A percentile compares a stretch with the other conserved stretches of the same genome.
phyloP scores from a whole-genome alignment of 2,888 invertebrate species.

The Myathropa florea region DNA sequence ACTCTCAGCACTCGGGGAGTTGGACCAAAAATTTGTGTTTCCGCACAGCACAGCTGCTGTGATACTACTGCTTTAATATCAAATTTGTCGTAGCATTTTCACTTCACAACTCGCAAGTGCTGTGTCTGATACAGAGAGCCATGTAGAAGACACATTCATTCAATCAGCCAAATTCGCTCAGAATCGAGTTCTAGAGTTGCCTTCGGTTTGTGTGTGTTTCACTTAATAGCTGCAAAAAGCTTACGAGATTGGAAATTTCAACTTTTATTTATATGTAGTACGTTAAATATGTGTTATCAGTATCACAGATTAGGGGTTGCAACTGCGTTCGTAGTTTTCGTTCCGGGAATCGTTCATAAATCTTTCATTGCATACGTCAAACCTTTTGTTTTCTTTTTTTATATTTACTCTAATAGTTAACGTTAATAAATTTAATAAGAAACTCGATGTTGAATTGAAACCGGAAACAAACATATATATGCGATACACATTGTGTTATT shows the following conservation, averaged over 20 bases:
- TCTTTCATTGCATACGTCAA: not conserved
- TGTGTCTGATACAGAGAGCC: slow-evolving; percentile 62
- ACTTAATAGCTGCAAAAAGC: slow-evolving; percentile 30
- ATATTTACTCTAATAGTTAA: too few species aligned
- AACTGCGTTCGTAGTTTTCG: not conserved
- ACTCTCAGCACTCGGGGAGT: not conserved
- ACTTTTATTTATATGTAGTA: slow-evolving; percentile 9
- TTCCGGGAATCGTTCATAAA: not conserved
- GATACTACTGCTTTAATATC: slow-evolving; percentile 65
- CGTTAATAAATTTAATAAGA: too few species aligned
- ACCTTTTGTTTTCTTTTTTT: too few species aligned
- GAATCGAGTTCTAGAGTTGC: slow-evolving; percentile 50
- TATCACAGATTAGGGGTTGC: slow-evolving; percentile 26
- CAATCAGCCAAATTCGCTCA: slow-evolving; percentile 65
- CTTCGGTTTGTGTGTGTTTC: slow-evolving; percentile 5
- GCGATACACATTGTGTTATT: too few species aligned
- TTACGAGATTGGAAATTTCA: slow-evolving; percentile 29
- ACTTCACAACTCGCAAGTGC: slow-evolving; percentile 49
- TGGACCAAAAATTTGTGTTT: not conserved
- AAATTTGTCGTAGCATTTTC: slow-evolving; percentile 63
- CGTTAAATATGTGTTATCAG: slow-evolving; percentile 47
- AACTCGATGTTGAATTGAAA: too few species aligned
- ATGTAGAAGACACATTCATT: slow-evolving; percentile 60
- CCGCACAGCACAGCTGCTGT: slow-evolving; percentile 55
- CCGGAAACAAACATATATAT: too few species aligned